phyloP scores from a whole-genome alignment of 2,113 vertebrate genomes.

The Megaceryle torquata region DNA sequence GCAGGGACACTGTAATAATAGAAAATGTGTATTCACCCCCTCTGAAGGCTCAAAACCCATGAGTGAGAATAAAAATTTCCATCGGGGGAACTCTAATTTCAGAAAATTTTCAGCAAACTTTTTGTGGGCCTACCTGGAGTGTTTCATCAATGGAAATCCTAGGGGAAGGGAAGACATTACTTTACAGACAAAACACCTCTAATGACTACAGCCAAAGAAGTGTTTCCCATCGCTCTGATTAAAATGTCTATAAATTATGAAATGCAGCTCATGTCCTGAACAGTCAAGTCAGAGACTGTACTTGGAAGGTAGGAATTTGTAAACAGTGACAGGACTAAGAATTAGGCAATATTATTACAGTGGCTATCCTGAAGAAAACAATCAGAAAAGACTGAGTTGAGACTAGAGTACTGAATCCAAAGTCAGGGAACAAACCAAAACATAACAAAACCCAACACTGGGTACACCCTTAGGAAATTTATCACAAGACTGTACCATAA shows the following conservation, averaged over 20 bases:
- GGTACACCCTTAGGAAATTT: background rate
- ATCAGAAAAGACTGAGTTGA: background rate
- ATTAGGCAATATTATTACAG: background rate
- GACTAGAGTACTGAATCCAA: background rate
- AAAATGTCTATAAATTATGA: background rate
- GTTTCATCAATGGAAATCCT: background rate
- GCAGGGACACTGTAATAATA: background rate
- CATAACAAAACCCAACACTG: background rate
- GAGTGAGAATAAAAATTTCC: background rate
- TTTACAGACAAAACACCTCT: background rate
- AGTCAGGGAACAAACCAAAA: background rate
- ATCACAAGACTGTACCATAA: background rate
- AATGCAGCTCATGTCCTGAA: accelerated
- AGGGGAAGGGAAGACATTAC: background rate
- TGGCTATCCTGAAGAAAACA: background rate
- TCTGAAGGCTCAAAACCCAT: background rate
- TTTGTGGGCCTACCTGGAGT: background rate
- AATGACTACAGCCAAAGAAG: background rate
- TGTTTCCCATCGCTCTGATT: background rate
- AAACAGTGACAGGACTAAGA: background rate
- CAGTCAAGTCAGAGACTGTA: background rate
- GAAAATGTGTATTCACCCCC: background rate
- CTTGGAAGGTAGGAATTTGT: background rate
- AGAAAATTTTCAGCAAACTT: background rate
- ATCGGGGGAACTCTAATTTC: background rate